phyloP scores from a whole-genome alignment of 2,113 vertebrate species.

The Oncorhynchus keta region DNA sequence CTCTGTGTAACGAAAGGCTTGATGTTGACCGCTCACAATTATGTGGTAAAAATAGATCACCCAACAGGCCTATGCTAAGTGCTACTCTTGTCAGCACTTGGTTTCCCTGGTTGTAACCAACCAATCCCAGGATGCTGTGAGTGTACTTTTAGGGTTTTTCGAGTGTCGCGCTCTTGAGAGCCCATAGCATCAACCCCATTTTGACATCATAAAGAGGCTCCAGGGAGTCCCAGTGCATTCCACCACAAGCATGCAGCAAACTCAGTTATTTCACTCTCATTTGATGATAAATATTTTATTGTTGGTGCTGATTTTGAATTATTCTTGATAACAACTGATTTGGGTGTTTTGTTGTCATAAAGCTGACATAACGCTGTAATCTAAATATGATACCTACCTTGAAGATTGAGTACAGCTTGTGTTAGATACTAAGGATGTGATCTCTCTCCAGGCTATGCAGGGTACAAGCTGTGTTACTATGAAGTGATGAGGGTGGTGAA shows the following conservation, averaged over 20 bases:
- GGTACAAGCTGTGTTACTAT: conserved; percentile 90
- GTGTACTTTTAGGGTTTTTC: conserved; percentile 63
- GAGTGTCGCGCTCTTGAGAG: conserved; percentile 18
- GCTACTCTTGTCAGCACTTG: conserved; percentile 65
- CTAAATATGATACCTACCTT: no score
- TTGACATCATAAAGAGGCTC: conserved; percentile 43
- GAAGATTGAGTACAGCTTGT: no score
- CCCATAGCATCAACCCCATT: conserved; percentile 34
- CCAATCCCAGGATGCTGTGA: conserved; percentile 45
- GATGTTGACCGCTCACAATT: conserved; percentile 72
- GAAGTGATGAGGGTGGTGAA: conserved; percentile 88
- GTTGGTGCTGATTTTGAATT: no score
- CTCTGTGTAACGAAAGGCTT: conserved; percentile 66
- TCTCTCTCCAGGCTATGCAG: conserved; percentile 78
- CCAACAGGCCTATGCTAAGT: conserved; percentile 54
- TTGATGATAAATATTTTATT: no score
- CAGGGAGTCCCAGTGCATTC: conserved; percentile 18
- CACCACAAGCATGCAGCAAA: not conserved
- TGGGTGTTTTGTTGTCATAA: no score
- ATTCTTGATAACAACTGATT: no score
- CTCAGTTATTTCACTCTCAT: no score
- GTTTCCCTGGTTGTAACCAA: conserved; percentile 49
- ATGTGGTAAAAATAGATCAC: conserved; percentile 74
- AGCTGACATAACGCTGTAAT: no score
- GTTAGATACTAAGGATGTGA: no score